Evolutionary conservation across 2,888 invertebrate genomes (phyloP).

Genomic region (Aleiodes leptofemur): DNA sequence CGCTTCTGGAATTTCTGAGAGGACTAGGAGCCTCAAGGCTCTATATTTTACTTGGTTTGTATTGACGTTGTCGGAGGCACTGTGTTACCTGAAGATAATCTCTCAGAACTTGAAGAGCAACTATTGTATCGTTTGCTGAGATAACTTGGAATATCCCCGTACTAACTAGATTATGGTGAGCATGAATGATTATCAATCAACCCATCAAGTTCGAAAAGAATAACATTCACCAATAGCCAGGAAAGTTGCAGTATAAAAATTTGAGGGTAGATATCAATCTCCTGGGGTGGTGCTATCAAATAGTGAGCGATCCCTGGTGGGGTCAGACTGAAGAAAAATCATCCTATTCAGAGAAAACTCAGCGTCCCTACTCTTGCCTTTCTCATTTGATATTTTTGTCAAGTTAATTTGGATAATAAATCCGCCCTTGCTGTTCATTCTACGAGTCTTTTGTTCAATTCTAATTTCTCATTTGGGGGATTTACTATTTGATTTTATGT

Average conservation of each 20-base stretch:
- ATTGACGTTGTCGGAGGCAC: conserved; percentile 41
- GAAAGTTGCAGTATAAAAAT: neutral
- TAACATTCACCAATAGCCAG: neutral
- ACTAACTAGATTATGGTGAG: conserved; percentile 32
- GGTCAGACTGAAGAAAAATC: conserved; percentile 49
- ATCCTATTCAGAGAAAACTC: conserved; percentile 38
- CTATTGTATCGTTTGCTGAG: conserved; percentile 41
- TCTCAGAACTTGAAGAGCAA: conserved; percentile 36
- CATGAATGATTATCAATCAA: conserved; percentile 30
- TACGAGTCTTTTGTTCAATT: conserved; percentile 44
- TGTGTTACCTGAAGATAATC: conserved; percentile 41
- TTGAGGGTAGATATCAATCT: conserved; percentile 73
- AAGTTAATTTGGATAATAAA: conserved; percentile 45
- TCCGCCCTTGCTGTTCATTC: conserved; percentile 42
- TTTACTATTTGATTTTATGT: conserved; percentile 36
- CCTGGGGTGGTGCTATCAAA: conserved; percentile 58
- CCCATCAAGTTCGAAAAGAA: conserved; percentile 19
- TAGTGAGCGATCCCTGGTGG: conserved; percentile 62
- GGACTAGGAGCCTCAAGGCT: conserved; percentile 34
- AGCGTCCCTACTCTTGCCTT: neutral
- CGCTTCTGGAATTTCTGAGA: conserved; percentile 13
- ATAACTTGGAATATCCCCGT: conserved; percentile 33
- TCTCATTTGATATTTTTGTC: conserved; percentile 8
- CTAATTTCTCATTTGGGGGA: conserved; percentile 44
- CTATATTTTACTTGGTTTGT: conserved; percentile 21